Percentiles rank a stretch among this genome's conserved stretches.
Evolutionary conservation across 2,797 vertebrate genomes (phyloP).

Genomic region (Dicrostonyx torquatus): DNA sequence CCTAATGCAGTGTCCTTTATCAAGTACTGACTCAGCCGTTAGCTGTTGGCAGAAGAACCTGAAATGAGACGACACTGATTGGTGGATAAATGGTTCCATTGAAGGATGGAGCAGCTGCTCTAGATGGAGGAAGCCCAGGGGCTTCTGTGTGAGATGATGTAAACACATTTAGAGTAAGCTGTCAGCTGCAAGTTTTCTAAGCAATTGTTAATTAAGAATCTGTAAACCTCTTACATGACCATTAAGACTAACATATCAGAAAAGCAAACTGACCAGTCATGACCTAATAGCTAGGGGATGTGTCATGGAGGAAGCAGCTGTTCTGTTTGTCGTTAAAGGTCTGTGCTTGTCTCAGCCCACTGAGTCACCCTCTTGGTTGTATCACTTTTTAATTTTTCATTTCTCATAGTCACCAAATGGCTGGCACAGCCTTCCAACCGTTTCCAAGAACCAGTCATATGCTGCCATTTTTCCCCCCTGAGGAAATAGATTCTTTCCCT

Average conservation of each 20-base stretch:
- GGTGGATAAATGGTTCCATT: not conserved
- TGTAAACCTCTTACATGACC: not conserved
- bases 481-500: not conserved
- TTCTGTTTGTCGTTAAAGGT: not conserved
- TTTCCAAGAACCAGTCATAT: not conserved
- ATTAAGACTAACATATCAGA: not conserved
- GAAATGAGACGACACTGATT: not conserved
- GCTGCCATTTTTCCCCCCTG: not conserved
- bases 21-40: not conserved
- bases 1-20: not conserved
- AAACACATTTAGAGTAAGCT: not conserved
- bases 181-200: not conserved
- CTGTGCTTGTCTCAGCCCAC: not conserved
- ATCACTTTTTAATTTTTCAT: conserved; percentile 13
- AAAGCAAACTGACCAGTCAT: not conserved
- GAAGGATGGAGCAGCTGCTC: not conserved
- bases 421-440: not conserved
- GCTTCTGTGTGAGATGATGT: not conserved
- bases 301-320: not conserved
- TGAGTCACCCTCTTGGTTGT: not conserved
- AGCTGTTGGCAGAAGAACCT: not conserved
- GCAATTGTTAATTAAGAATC: conserved; percentile 50
- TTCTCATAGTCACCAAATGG: not conserved
- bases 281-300: not conserved
- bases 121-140: not conserved